phyloP scores from a whole-genome alignment of 2,888 invertebrate genomes.

The Zelleria hepariella region DNA sequence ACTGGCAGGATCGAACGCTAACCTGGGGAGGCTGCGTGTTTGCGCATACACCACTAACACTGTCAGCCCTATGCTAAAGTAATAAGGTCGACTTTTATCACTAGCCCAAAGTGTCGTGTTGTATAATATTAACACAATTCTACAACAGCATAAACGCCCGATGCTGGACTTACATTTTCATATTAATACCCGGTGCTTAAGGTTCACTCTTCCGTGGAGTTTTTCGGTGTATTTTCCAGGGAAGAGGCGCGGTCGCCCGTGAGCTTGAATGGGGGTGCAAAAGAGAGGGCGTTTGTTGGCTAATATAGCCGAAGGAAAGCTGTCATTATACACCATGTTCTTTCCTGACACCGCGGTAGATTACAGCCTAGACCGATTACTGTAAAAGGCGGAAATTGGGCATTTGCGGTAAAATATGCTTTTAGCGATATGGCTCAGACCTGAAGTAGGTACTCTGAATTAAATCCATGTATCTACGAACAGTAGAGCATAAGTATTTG shows the following conservation, averaged over 20 bases:
- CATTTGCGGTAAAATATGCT: neutral
- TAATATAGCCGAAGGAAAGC: conserved; percentile 18
- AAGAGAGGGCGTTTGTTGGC: conserved; percentile 49
- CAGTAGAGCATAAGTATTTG: too few relatives aligned
- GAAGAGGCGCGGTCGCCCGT: conserved; percentile 49
- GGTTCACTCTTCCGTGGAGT: conserved; percentile 15
- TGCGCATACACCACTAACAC: conserved; percentile 31
- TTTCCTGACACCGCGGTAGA: neutral
- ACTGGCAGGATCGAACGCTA: conserved; percentile 65
- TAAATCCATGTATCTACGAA: too few relatives aligned
- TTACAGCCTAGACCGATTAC: neutral
- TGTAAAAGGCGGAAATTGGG: neutral
- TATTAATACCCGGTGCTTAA: neutral
- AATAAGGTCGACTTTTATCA: conserved; percentile 31
- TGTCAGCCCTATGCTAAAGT: conserved; percentile 20
- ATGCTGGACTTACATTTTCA: neutral
- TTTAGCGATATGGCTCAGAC: neutral
- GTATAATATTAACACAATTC: neutral
- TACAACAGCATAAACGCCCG: conserved; percentile 27
- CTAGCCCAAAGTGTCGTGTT: neutral
- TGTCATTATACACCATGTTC: conserved; percentile 36
- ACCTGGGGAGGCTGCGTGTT: conserved; percentile 68
- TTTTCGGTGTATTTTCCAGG: conserved; percentile 30
- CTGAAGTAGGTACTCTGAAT: neutral
- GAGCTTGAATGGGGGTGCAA: conserved; percentile 44